Percentiles rank a stretch among this genome's conserved stretches.
Conservation (phyloP, 2,113 vertebrate genomes). For the Ibidorhyncha struthersii region DNA sequence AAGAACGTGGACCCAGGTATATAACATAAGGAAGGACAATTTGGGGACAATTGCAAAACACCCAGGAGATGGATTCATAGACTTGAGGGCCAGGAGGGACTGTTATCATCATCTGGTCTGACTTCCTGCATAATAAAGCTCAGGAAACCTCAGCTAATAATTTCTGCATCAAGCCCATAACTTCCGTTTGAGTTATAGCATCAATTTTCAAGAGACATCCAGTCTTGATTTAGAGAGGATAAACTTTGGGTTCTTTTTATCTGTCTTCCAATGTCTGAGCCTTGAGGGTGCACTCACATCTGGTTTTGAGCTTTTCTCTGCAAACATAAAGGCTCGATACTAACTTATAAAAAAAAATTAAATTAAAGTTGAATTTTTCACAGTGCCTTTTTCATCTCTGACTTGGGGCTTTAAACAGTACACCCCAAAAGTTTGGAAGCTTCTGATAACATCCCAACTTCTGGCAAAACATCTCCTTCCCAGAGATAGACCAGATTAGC, state of each 20-base stretch:
- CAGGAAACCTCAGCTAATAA: background rate
- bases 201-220: constrained; percentile 29
- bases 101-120: background rate
- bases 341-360: background rate
- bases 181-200: constrained; percentile 38
- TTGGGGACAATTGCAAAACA: background rate
- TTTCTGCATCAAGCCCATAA: constrained; percentile 34
- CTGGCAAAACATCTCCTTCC: background rate
- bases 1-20: background rate
- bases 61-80: background rate
- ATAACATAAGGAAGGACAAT: background rate
- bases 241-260: constrained; percentile 45
- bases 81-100: background rate
- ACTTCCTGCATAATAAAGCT: background rate
- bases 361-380: constrained; percentile 29
- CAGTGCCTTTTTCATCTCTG: background rate
- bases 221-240: constrained; percentile 53
- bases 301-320: background rate
- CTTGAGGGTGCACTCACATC: constrained; percentile 15
- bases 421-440: background rate
- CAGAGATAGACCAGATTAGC: background rate
- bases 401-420: background rate
- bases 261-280: constrained; percentile 10
- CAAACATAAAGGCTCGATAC: background rate
- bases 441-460: background rate